These are phyloP conservation scores for Sandelia bainsii DNA, from an alignment of 2,797 vertebrate species.

Conservation along the genomic window DNA sequence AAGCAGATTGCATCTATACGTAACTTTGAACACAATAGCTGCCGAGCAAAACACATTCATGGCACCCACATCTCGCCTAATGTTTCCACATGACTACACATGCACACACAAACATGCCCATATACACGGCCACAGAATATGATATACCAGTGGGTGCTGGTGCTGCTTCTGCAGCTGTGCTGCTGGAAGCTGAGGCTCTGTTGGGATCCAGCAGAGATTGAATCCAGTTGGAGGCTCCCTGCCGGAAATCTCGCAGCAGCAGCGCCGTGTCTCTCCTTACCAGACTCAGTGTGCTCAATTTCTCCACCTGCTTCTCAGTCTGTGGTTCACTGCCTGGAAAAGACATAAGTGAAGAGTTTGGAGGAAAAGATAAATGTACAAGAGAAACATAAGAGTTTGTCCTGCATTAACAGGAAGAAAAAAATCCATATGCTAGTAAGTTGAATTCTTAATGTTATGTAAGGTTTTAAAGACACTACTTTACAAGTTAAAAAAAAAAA, in stretches of 20 bases:
- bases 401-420: slow-evolving; percentile 9
- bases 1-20: slow-evolving; percentile 14
- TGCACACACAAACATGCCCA: slow-evolving; percentile 14
- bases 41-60: slow-evolving; percentile 28
- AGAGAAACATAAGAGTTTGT: too few species aligned
- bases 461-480: neutral
- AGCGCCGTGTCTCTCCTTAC: slow-evolving; percentile 88
- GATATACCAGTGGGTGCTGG: slow-evolving; percentile 62
- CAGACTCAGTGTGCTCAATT: slow-evolving; percentile 85
- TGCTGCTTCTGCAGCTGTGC: slow-evolving; percentile 50
- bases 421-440: slow-evolving; percentile 12
- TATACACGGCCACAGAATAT: slow-evolving; percentile 23
- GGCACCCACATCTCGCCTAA: slow-evolving; percentile 19
- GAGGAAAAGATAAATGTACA: neutral
- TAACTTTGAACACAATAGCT: slow-evolving; percentile 22
- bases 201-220: slow-evolving; percentile 87
- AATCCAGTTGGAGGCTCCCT: slow-evolving; percentile 91
- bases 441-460: neutral
- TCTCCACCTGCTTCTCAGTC: slow-evolving; percentile 85
- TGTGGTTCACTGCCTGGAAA: slow-evolving; percentile 77
- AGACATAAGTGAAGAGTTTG: neutral
- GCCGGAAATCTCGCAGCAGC: slow-evolving; percentile 86
- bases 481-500: too few species aligned
- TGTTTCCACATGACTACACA: slow-evolving; percentile 22
- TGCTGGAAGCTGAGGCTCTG: slow-evolving; percentile 50